Percentiles rank a stretch among this genome's conserved stretches.
phyloP scores from a whole-genome alignment of 37 sponge, comb jelly and placozoan species.

The Crambe crambe region DNA sequence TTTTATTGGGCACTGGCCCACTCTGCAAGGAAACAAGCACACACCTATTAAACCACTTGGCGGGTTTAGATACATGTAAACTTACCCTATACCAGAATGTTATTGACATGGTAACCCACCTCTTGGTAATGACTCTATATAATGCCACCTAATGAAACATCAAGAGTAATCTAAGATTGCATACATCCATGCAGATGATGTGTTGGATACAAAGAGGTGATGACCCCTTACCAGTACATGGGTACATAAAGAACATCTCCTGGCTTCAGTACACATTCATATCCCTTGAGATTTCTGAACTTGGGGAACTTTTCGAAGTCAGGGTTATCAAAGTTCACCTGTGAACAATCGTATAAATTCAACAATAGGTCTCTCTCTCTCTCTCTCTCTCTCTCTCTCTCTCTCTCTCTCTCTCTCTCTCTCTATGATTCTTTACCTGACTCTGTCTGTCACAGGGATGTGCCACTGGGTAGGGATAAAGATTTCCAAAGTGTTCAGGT shows the following conservation, averaged over 20 bases:
- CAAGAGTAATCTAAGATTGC: too few species aligned
- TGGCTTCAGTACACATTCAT: slow-evolving; percentile 70
- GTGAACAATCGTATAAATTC: too few species aligned
- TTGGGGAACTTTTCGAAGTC: slow-evolving; percentile 66
- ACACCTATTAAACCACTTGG: too few species aligned
- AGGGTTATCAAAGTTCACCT: slow-evolving; percentile 78
- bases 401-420: too few species aligned
- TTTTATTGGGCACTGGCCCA: slow-evolving; percentile 61
- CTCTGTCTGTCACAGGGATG: slow-evolving; percentile 91
- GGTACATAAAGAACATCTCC: slow-evolving; percentile 91
- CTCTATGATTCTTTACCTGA: slow-evolving; percentile 50
- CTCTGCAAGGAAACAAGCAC: slow-evolving; percentile 12
- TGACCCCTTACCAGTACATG: slow-evolving; percentile 76
- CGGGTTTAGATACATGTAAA: not conserved
- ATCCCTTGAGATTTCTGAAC: slow-evolving; percentile 53
- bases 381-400: too few species aligned
- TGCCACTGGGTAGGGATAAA: slow-evolving; percentile 82
- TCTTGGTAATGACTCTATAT: slow-evolving; percentile 56
- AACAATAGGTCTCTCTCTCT: too few species aligned
- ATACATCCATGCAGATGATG: too few species aligned
- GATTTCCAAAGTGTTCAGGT: slow-evolving; percentile 66
- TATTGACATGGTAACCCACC: slow-evolving; percentile 68
- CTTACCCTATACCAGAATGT: slow-evolving; percentile 86
- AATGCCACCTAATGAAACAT: slow-evolving; percentile 66
- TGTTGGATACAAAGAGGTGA: not conserved